Evolutionary conservation across 1,140 invertebrate species (phyloP).

Genomic region (Neuroterus valhalla): DNA sequence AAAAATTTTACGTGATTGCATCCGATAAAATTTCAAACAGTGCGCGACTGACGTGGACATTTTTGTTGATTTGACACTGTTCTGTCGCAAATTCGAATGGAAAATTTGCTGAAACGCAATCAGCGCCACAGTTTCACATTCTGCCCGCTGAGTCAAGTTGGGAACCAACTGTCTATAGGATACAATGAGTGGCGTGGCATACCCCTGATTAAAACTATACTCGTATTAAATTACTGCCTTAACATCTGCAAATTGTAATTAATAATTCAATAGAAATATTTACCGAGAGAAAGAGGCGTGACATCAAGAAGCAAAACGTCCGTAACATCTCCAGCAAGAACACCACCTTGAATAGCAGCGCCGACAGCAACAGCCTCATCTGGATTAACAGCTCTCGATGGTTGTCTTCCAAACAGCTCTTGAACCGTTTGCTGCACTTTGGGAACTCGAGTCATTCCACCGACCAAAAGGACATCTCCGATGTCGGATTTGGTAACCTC

Average conservation of each 20-base stretch:
- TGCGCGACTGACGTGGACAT: no score
- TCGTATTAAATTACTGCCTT: constrained; percentile 86
- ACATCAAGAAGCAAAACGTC: constrained; percentile 17
- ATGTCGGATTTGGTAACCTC: constrained; percentile 65
- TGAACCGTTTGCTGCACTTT: constrained; percentile 70
- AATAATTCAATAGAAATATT: constrained; percentile 76
- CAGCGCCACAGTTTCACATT: no score
- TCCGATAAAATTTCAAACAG: no score
- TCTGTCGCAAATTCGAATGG: no score
- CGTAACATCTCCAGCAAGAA: constrained; percentile 23
- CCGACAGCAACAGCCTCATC: constrained; percentile 79
- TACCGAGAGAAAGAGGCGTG: constrained; percentile 48
- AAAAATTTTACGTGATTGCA: no score
- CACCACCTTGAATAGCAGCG: constrained; percentile 76
- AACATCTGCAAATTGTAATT: constrained; percentile 96
- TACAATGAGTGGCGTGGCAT: no score
- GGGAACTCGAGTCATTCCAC: constrained; percentile 80
- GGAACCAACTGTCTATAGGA: no score
- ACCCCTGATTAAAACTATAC: no score
- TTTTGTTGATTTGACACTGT: no score
- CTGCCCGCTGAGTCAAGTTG: no score
- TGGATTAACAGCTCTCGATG: constrained; percentile 67
- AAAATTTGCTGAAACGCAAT: no score
- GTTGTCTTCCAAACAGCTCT: constrained; percentile 73
- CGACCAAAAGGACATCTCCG: constrained; percentile 80